Conservation (phyloP, 2,888 invertebrate genomes). For the Itoplectis maculator region DNA sequence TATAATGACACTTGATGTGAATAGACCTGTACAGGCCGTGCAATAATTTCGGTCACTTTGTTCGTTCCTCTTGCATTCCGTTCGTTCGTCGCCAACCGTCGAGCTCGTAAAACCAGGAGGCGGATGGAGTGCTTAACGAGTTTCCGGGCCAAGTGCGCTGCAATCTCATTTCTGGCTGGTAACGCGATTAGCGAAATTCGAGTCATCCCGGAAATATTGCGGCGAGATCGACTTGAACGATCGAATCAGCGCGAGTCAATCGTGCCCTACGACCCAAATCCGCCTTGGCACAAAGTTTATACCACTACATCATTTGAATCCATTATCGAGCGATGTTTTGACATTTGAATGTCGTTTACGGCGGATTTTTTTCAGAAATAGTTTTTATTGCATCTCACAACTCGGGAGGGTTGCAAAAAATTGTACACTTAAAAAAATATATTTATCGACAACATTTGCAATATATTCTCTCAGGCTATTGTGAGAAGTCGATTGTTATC, state of each 20-base stretch:
- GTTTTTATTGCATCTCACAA: too few species aligned
- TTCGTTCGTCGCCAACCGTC: background rate
- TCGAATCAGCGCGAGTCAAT: background rate
- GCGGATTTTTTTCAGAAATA: too few species aligned
- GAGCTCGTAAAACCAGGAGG: background rate
- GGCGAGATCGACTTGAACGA: constrained; percentile 1
- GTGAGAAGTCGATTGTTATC: background rate
- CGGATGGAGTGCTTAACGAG: constrained; percentile 1
- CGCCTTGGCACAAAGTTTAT: too few species aligned
- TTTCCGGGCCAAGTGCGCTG: background rate
- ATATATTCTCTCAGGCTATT: background rate
- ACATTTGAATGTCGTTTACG: too few species aligned
- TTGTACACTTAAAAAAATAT: background rate
- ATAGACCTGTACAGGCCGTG: background rate
- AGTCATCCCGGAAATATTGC: constrained; percentile 8
- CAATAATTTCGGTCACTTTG: background rate
- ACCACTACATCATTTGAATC: too few species aligned
- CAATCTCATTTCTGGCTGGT: constrained; percentile 2
- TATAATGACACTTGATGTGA: background rate
- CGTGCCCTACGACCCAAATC: too few species aligned
- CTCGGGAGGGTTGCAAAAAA: too few species aligned
- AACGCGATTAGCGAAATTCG: constrained; percentile 3
- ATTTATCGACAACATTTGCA: background rate
- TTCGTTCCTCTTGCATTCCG: background rate
- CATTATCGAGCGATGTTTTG: too few species aligned